These are phyloP conservation scores for Syrrhaptes paradoxus DNA, from an alignment of 2,113 vertebrate genomes.

Conservation along the genomic window DNA sequence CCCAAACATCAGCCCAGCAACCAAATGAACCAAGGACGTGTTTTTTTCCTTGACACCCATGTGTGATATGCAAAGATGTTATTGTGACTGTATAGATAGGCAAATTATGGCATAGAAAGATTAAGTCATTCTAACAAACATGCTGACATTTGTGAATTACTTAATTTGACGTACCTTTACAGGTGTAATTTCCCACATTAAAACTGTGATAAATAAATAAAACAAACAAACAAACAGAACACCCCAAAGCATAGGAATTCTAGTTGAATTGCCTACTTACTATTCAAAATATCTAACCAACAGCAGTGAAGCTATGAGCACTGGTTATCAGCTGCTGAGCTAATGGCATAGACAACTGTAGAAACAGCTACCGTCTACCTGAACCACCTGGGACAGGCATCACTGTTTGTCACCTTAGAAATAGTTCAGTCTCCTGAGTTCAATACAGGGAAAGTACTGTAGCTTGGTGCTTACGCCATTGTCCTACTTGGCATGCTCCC, in stretches of 20 bases:
- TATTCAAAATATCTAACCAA: background rate
- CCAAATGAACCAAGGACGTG: background rate
- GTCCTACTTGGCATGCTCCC: background rate
- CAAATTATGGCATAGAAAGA: background rate
- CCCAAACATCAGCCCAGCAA: background rate
- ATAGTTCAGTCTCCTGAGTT: background rate
- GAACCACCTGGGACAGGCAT: background rate
- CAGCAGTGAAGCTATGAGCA: background rate
- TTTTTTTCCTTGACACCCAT: background rate
- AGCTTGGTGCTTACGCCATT: background rate
- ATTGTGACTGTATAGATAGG: background rate
- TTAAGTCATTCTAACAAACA: background rate
- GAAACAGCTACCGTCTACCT: background rate
- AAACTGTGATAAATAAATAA: background rate
- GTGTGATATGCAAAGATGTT: background rate
- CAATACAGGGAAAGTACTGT: background rate
- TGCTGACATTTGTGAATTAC: background rate
- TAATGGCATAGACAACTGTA: background rate
- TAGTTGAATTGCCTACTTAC: background rate
- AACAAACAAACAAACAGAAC: background rate
- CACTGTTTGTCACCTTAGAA: background rate
- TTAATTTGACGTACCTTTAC: background rate
- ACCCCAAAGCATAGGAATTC: background rate
- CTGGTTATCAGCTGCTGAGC: background rate
- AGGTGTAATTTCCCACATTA: background rate